Evolutionary conservation across 2,888 invertebrate species (phyloP), one percentile per base, ranked within the genome.

Genomic region (Tinea pellionella): DNA sequence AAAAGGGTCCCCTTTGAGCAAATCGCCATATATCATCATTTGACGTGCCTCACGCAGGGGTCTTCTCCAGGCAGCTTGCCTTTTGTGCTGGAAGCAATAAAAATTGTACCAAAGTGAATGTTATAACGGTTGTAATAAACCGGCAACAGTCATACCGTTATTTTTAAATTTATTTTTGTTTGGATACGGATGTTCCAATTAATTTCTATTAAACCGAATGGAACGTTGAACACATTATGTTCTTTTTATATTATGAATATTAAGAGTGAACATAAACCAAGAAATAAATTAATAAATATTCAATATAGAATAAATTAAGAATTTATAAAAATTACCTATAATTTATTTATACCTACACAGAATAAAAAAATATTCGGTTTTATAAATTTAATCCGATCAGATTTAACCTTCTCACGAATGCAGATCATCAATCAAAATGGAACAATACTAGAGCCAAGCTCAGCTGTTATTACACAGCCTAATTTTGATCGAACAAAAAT

Each of bases 1-100:
- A 87, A 86, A 87, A 87, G 74, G 85, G 86, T 82, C 84, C 87
- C 87, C 87, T 85, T 81, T 82, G 79, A 83, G 73, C 76, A 84
- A 86, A 85, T 84, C 29, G 68, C 81, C 81, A 87, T 87, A 82
- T 84, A 87, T 87, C 87, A 87, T 87, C 83, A 78, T 70, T 75
- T 87, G 86, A 86, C 87, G 77, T 81, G 75, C 19, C 75, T 73
- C 73, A 73, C 73, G 71, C 70, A 74, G 75, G 86, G 87, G 84
- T 78, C 78, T 74, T 71, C 68, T 72, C 66, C 65, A 68, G 66
- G 66, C 68, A 69, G 69, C 73, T 43, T 75, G 73, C 72, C 64
- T 71, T 76, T 78, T 73, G 83, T 82, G 84, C 73, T 74, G 72
- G 69, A 64, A 70, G 69, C 73, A 75, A 76, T 78, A 71, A 79